These are phyloP conservation scores for Meteorus colon DNA, from an alignment of 2,888 invertebrate species.

Conservation along the genomic window DNA sequence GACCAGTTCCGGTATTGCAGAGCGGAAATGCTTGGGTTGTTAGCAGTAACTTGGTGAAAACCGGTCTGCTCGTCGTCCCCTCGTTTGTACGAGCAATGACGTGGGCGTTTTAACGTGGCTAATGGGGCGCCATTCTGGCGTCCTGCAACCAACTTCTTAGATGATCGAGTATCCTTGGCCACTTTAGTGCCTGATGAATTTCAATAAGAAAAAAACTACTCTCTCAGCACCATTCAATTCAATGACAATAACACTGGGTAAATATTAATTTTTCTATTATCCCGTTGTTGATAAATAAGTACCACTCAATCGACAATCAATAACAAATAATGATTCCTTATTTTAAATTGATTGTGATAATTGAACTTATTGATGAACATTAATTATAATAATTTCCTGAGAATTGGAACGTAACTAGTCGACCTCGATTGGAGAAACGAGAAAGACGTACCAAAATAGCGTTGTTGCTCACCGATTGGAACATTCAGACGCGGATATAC, in stretches of 20 bases:
- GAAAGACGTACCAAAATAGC: constrained; percentile 24
- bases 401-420: constrained; percentile 35
- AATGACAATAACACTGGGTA: not conserved
- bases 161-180: constrained; percentile 39
- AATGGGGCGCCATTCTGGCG: constrained; percentile 45
- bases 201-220: not conserved
- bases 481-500: constrained; percentile 9
- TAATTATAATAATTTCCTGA: constrained; percentile 17
- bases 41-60: constrained; percentile 37
- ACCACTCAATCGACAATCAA: no score
- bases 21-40: constrained; percentile 41
- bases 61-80: constrained; percentile 42
- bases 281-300: not conserved
- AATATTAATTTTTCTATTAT: not conserved
- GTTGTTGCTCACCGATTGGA: constrained; percentile 3
- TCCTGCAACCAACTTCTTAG: constrained; percentile 36
- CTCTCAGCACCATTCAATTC: not conserved
- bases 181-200: constrained; percentile 37
- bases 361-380: not conserved
- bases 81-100: constrained; percentile 43
- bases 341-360: not conserved
- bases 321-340: no score
- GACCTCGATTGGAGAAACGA: constrained; percentile 29
- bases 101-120: constrained; percentile 43
- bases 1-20: constrained; percentile 44